These are phyloP conservation scores for Conopomorpha cramerella DNA, from an alignment of 1,140 invertebrate species.

Conservation along the genomic window DNA sequence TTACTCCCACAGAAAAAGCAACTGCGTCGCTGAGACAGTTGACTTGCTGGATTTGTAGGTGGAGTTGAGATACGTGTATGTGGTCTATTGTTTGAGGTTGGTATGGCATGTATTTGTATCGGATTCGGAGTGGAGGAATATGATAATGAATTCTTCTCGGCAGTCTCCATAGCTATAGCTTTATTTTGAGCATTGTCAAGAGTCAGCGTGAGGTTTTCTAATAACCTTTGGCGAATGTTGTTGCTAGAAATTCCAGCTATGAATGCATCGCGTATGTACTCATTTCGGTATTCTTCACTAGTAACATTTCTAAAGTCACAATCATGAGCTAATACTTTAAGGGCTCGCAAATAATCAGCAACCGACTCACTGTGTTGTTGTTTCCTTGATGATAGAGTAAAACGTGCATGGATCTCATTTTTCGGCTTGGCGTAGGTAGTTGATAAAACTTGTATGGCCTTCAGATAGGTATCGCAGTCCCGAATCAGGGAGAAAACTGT, in stretches of 20 bases:
- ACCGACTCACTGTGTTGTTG: constrained; percentile 8
- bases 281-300: constrained; percentile 5
- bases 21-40: background rate
- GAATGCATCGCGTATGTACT: constrained; percentile 8
- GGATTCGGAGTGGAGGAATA: too few species aligned
- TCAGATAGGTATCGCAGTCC: constrained; percentile 3
- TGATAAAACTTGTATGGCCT: constrained; percentile 5
- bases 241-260: constrained; percentile 8
- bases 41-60: background rate
- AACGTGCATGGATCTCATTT: constrained; percentile 8
- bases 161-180: constrained; percentile 9
- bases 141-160: constrained; percentile 7
- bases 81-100: background rate
- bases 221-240: constrained; percentile 7
- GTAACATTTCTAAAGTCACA: constrained; percentile 9
- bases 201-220: constrained; percentile 6
- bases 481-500: constrained; percentile 4
- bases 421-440: constrained; percentile 8
- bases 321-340: constrained; percentile 8
- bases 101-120: background rate
- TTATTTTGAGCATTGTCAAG: constrained; percentile 7
- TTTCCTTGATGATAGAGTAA: constrained; percentile 7
- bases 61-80: background rate
- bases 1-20: background rate
- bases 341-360: constrained; percentile 4